Base-by-base conservation (phyloP, 2,797 vertebrate genomes). In the Coregonus sp. region DNA sequence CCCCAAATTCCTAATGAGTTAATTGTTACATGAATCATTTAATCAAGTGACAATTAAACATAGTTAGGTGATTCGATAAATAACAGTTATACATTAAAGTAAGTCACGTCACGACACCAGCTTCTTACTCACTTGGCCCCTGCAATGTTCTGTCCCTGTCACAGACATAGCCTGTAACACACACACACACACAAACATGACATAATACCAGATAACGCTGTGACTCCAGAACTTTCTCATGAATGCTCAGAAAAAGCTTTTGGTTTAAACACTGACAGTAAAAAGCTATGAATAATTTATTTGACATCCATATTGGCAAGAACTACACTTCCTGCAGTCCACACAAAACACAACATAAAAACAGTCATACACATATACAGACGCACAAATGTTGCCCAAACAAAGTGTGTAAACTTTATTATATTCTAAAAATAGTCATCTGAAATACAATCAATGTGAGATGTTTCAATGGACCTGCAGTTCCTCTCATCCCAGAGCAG, bases 401-500 rank as follows among this genome's bases (percentile, higher is more conserved):
- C 18, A n/a, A 59, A n/a, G 18, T 59, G 18, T n/a, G 1, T n/a
- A 4, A n/a, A 59, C 18, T 18, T 59, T 20, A 59, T 59, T 59
- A 59, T 59, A 59, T 20, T n/a, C 18, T 59, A 5, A 18, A 59
- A 72, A 52, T 50, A 25, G 69, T 4, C 4, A 15, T 20, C 12
- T 52, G 18, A 52, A 72, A 54, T 14, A 50, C 70, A 52, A 71
- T 51, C 66, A 82, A 15, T 1, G 15, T 80, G 31, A 72, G 81
- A 73, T 72, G n/a, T 47, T 29, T 74, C 1, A 51, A 12, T 54
- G 63, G 25, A 4, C 74, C 77, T 70, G 78, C 11, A 1, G 31
- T 72, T 35, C 73, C 81, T 63, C 70, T 78, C 59, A 14, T 37
- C 78, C 65, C 52, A 5, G 52, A 9, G 76, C 69, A 76, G 84